These are phyloP conservation scores for Microcebus murinus DNA, from an alignment of 2,113 vertebrate genomes.

Conservation along the genomic window DNA sequence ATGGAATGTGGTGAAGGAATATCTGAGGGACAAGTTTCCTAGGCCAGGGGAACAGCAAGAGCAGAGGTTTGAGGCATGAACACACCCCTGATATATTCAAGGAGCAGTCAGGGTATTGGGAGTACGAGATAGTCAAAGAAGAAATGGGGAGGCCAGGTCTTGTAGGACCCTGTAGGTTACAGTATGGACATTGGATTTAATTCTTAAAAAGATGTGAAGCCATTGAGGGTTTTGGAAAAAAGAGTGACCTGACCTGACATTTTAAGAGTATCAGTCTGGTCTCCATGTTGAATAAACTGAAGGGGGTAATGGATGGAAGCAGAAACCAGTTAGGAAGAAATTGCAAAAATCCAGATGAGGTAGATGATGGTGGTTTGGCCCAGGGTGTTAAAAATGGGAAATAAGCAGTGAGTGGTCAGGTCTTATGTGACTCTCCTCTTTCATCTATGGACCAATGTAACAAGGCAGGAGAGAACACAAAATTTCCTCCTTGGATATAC, in stretches of 20 bases:
- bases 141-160: background rate
- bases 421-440: background rate
- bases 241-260: background rate
- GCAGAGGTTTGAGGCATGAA: background rate
- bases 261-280: background rate
- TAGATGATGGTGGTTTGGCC: background rate
- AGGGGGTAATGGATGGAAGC: background rate
- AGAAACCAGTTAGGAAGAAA: background rate
- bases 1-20: background rate
- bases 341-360: background rate
- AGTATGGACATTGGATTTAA: background rate
- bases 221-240: background rate
- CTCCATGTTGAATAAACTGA: background rate
- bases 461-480: background rate
- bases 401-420: background rate
- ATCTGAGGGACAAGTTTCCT: background rate
- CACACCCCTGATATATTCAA: fast-evolving
- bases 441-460: background rate
- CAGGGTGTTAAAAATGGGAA: background rate
- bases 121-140: background rate
- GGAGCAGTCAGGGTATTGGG: background rate
- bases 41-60: background rate
- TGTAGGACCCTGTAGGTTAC: background rate
- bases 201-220: background rate
- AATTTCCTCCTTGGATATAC: background rate